These are phyloP conservation scores for Morus bassanus DNA, from an alignment of 2,797 vertebrate species.

Conservation along the genomic window DNA sequence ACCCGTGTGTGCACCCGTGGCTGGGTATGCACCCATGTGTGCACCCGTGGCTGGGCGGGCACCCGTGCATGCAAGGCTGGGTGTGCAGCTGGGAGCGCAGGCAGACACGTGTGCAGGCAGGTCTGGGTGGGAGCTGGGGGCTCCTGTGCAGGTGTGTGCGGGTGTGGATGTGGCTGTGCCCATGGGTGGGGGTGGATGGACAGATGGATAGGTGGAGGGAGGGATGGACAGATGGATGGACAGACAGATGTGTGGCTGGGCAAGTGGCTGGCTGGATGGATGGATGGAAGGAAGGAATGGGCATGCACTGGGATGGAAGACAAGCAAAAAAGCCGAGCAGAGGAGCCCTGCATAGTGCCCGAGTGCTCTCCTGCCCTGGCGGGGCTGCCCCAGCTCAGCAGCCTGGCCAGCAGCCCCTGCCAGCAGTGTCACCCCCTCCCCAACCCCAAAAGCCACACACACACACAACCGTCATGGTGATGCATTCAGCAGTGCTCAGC, in stretches of 20 bases:
- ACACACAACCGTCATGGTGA: accelerated
- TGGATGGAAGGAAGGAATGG: accelerated
- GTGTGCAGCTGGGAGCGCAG: too few species aligned
- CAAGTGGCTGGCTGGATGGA: accelerated
- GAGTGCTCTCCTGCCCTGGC: neutral
- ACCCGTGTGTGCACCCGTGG: neutral
- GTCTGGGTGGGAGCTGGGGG: neutral
- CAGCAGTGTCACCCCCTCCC: neutral
- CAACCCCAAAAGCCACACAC: neutral
- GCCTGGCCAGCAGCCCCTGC: neutral
- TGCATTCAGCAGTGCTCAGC: neutral
- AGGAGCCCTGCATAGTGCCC: accelerated
- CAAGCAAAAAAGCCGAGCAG: neutral
- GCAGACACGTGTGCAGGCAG: too few species aligned
- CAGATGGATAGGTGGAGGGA: accelerated
- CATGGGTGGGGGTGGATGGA: neutral
- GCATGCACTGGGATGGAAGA: accelerated
- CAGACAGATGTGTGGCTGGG: accelerated
- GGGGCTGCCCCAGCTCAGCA: neutral
- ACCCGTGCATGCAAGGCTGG: neutral
- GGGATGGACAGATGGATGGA: accelerated
- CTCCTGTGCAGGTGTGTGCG: neutral
- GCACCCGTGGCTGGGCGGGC: neutral
- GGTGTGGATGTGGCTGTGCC: neutral
- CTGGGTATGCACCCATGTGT: neutral